phyloP scores from a whole-genome alignment of 2,797 vertebrate species.

The Staurois parvus region DNA sequence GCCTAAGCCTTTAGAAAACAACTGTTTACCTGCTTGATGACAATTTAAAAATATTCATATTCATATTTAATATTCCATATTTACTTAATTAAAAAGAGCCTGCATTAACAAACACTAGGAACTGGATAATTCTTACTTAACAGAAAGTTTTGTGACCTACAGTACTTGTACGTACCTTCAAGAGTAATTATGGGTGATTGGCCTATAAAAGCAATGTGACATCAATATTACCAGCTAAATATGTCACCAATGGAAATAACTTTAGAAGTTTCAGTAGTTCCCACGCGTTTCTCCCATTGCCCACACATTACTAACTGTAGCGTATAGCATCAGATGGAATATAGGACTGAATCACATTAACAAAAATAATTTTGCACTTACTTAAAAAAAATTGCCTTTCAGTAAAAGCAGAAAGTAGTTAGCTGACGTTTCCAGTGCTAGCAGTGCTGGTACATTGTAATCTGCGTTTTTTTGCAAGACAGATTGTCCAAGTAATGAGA shows the following conservation, averaged over 20 bases:
- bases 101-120: background rate
- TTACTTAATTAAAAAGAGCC: background rate
- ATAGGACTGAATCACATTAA: constrained; percentile 1
- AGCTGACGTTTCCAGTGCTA: no score
- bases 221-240: background rate
- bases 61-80: no score
- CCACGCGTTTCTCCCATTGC: background rate
- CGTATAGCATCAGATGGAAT: background rate
- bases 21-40: no score
- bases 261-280: background rate
- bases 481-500: no score
- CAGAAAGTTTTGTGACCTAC: background rate
- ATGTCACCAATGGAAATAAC: background rate
- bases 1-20: no score
- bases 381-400: background rate
- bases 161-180: no score
- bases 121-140: background rate
- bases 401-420: no score
- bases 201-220: background rate
- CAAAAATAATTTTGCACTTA: background rate
- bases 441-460: no score
- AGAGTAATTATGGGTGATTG: background rate
- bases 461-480: no score
- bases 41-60: no score
- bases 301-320: background rate